These are phyloP conservation scores for Drosophila sturtevanti DNA, from an alignment of 1,140 invertebrate species.

Conservation along the genomic window DNA sequence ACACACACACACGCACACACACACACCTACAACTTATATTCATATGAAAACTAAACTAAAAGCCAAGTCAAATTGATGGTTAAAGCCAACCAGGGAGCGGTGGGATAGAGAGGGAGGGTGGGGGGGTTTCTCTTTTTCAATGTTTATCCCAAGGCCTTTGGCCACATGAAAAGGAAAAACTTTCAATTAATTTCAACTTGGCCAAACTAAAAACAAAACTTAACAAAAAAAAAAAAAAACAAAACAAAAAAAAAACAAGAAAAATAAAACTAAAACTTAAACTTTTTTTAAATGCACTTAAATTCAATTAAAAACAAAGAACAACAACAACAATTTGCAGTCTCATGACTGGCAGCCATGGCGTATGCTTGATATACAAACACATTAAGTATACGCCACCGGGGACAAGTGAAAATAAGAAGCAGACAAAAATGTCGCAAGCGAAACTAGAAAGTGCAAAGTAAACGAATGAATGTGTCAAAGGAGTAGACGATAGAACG, in stretches of 20 bases:
- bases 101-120: no score
- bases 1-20: not conserved
- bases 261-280: slow-evolving; percentile 36
- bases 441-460: not conserved
- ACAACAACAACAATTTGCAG: slow-evolving; percentile 26
- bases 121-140: no score
- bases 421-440: not conserved
- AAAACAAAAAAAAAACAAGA: no score
- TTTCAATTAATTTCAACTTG: slow-evolving; percentile 74
- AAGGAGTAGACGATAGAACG: not conserved
- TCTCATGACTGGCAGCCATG: slow-evolving; percentile 45
- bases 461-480: not conserved
- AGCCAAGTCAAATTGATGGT: not conserved
- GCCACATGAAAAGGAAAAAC: slow-evolving; percentile 22
- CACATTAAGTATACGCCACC: slow-evolving; percentile 60
- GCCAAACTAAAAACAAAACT: slow-evolving; percentile 19
- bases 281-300: slow-evolving; percentile 56
- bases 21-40: no score
- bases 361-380: slow-evolving; percentile 68
- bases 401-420: slow-evolving; percentile 21
- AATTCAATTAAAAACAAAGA: slow-evolving; percentile 64
- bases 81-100: not conserved
- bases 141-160: not conserved
- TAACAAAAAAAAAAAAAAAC: no score
- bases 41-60: not conserved